These are phyloP conservation scores for Lepidotrigona ventralis DNA, from an alignment of 1,140 invertebrate genomes.

Conservation along the genomic window DNA sequence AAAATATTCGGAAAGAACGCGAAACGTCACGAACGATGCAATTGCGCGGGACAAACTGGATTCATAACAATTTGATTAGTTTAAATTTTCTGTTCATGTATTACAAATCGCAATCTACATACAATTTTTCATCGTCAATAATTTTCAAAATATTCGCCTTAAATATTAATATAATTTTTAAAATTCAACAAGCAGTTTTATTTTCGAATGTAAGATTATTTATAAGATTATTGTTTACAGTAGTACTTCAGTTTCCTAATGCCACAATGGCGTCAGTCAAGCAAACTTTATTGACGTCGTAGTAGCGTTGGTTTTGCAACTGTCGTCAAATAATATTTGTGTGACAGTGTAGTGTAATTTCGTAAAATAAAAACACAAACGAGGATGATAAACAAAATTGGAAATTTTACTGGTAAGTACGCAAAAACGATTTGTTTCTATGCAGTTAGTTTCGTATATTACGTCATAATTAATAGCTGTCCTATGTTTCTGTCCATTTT, in stretches of 20 bases:
- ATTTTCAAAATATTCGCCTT: neutral
- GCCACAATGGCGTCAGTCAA: neutral
- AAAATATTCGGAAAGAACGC: neutral
- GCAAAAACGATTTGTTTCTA: neutral
- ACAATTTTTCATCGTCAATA: neutral
- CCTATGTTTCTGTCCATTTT: neutral
- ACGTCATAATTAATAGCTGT: neutral
- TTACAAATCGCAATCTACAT: neutral
- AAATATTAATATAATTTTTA: neutral
- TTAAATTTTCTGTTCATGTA: neutral
- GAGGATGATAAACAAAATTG: neutral
- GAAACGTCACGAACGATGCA: neutral
- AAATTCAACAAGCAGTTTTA: neutral
- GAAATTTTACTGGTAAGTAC: neutral
- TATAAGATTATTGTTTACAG: too few species aligned
- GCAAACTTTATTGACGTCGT: accelerated
- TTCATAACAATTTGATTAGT: neutral
- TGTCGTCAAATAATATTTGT: neutral
- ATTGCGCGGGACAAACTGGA: neutral
- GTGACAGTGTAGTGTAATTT: neutral
- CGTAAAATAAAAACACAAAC: neutral
- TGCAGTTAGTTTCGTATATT: neutral
- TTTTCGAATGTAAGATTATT: neutral
- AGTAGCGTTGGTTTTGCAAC: neutral
- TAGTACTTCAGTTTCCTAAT: neutral